Evolutionary conservation across 2,113 vertebrate genomes (phyloP), one percentile per base, ranked within the genome.

Genomic region (Lasiurus borealis): DNA sequence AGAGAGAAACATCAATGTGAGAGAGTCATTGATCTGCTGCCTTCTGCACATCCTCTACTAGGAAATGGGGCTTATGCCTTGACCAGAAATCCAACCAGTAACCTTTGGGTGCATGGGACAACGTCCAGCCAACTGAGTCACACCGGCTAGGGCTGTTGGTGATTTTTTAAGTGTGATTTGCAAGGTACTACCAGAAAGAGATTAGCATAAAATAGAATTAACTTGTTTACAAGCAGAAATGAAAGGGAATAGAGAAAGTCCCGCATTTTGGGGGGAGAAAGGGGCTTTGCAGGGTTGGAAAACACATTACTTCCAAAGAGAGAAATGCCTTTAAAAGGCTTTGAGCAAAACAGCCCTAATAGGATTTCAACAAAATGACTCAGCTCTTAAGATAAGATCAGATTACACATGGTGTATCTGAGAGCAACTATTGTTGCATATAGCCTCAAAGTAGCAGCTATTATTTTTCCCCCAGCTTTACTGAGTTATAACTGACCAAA

Each of bases 181-280:
- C 34, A 52, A 52, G 27, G 31, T n/a, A 83, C 50, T 77, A 64
- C 27, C n/a, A 76, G 84, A 83, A 83, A 92, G 50, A 84, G 34
- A 75, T 92, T 52, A 78, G 40, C 14, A 36, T 50, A 81, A 68
- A 57, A 84, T 25, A 83, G 25, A 92, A 92, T 95, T 76, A 71
- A 92, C n/a, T 46, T 31, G 19, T 72, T 78, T 94, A 68, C 31
- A 52, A 94, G 80, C 6, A 80, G n/a, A 91, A 88, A 52, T 84
- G 15, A 73, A 93, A 73, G 23, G 15, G 4, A 84, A 93, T 34
- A 88, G 69, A 71, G 15, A 88, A 31, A 84, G 48, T 77, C 52
- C 27, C 86, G 25, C 15, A 80, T 46, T 68, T 73, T 19, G 40
- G 40, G 40, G 40, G 40, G 40, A 40, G 40, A 40, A 40, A 40